Evolutionary conservation across 2,797 vertebrate genomes (phyloP), one percentile per base, ranked within the genome.

Genomic region (Brachymystax lenok): DNA sequence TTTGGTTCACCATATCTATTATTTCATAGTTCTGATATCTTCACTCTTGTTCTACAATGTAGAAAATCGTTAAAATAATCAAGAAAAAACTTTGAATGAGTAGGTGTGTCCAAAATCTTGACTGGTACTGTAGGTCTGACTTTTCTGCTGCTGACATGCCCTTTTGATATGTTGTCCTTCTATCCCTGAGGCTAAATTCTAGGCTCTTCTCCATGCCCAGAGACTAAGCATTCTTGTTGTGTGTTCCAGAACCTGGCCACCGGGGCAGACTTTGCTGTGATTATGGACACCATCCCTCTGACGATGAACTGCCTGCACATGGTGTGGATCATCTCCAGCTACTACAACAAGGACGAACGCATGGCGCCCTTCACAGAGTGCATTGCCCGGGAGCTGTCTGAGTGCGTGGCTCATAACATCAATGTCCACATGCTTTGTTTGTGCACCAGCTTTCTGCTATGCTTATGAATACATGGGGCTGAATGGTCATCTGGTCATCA

Each of bases 401-500:
- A 94, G 12, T 87, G 95, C 0, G 96, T 96, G 54, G 86, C 88
- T 84, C 87, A 80, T 30, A 93, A 87, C 3, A 86, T 99, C 76
- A 91, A 95, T 79, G 87, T 97, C 67, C 89, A 72, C 5, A 89
- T 83, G 0, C 79, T 99, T 92, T 99, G 74, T 93, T 85, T 17
- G 96, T 99, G 83, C 95, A 88, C 1, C 98, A 99, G 84, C 93
- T 0, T 99, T 99, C 80, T 86, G 92, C 17, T 99, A 99, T 0
- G 98, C 98, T 16, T 98, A 99, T 0, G 98, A 99, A 89, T 99
- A 99, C 88, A 99, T 99, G 98, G 98, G 98, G 2, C 86, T 99
- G 80, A 99, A 99, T 0, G 98, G 98, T 28, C 94, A 98, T 0
- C 90, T 99, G 77, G 98, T 99, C 72, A 99, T 99, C 89, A 99